Evolutionary conservation across 1,140 invertebrate species (phyloP).

Genomic region (Pogonognathellus flavescens): DNA sequence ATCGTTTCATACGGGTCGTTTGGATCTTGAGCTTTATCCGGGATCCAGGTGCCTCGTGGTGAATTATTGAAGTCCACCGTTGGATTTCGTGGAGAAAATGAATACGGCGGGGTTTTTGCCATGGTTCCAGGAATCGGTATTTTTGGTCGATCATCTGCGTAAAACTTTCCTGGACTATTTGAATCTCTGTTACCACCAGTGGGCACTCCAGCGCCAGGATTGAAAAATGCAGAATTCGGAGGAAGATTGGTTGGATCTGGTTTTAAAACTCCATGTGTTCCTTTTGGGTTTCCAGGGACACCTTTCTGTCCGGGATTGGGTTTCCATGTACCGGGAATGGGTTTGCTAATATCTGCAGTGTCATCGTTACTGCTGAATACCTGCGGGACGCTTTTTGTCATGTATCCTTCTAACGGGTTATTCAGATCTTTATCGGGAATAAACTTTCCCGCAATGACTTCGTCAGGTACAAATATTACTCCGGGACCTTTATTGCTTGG

Average conservation of each 20-base stretch:
- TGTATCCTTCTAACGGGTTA: background rate
- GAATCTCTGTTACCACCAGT: background rate
- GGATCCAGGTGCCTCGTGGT: background rate
- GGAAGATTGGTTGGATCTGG: background rate
- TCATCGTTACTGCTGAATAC: background rate
- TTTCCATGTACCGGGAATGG: background rate
- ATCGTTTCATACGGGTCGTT: background rate
- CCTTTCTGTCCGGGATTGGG: background rate
- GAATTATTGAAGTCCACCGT: background rate
- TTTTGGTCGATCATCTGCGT: background rate
- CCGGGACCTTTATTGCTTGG: background rate
- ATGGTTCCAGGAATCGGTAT: background rate
- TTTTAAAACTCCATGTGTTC: background rate
- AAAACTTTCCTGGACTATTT: background rate
- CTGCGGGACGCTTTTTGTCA: background rate
- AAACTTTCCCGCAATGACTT: background rate
- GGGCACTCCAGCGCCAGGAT: background rate
- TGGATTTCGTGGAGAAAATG: background rate
- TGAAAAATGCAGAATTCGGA: background rate
- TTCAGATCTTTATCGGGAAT: background rate
- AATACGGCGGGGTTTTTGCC: background rate
- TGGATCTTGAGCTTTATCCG: background rate
- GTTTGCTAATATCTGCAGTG: background rate
- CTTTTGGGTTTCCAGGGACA: background rate
- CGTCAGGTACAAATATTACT: slow-evolving; percentile 1